Percentiles rank a stretch among this genome's conserved stretches.
phyloP scores from a whole-genome alignment of 2,888 invertebrate species.

The Linhomoeus sp. region DNA sequence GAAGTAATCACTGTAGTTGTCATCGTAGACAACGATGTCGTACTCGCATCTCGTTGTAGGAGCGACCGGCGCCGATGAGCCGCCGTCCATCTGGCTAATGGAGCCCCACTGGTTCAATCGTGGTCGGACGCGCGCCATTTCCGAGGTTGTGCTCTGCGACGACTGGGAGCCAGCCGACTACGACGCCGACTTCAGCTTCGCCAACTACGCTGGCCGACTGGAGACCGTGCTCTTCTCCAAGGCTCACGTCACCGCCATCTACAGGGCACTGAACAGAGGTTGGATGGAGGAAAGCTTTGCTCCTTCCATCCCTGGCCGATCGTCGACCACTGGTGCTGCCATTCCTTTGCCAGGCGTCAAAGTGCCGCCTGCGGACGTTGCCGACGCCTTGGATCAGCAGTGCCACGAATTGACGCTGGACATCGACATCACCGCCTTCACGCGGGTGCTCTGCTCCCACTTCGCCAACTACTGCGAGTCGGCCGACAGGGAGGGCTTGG shows the following conservation, averaged over 20 bases:
- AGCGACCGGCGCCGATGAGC: too few species aligned
- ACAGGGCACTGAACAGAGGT: not conserved
- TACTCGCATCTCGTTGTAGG: too few species aligned
- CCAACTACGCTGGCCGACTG: not conserved
- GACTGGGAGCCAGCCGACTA: not conserved
- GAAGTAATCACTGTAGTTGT: too few species aligned
- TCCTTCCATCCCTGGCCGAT: too few species aligned
- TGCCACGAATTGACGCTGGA: not conserved
- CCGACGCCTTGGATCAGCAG: not conserved
- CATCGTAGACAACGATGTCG: too few species aligned
- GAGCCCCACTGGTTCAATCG: not conserved
- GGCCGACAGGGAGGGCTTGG: too few species aligned
- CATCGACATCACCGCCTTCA: not conserved
- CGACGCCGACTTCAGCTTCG: not conserved
- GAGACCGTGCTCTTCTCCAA: not conserved
- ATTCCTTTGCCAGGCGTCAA: too few species aligned
- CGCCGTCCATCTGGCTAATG: too few species aligned
- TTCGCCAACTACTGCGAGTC: too few species aligned
- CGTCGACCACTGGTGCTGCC: too few species aligned
- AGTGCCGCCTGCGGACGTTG: not conserved
- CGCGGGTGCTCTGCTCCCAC: not conserved
- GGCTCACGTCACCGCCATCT: not conserved
- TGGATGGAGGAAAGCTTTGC: too few species aligned
- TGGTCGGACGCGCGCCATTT: not conserved
- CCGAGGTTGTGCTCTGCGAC: not conserved